These are phyloP conservation scores for Polyommatus icarus DNA, from an alignment of 2,888 invertebrate species.

Conservation along the genomic window DNA sequence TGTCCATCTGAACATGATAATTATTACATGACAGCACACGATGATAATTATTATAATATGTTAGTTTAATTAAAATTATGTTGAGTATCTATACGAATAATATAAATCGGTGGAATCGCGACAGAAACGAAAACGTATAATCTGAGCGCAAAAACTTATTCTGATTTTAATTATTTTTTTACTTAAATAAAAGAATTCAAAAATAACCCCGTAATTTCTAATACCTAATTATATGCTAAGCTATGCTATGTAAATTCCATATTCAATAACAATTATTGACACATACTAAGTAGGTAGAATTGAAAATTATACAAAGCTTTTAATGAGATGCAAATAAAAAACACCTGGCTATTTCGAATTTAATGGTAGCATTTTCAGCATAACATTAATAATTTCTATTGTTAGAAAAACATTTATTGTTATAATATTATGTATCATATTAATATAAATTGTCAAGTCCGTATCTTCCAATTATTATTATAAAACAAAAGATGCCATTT, in stretches of 20 bases:
- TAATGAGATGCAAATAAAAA: neutral
- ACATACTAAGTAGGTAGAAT: neutral
- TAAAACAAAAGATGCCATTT: too few relatives aligned
- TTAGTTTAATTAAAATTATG: neutral
- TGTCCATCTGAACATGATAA: neutral
- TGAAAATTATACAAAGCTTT: neutral
- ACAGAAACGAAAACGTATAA: too few relatives aligned
- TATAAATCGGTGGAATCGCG: too few relatives aligned
- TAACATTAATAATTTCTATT: too few relatives aligned
- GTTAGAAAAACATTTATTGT: too few relatives aligned
- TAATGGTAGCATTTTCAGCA: neutral
- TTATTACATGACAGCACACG: conserved; percentile 2
- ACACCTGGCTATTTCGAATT: neutral
- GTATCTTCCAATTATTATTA: too few relatives aligned
- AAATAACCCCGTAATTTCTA: too few relatives aligned
- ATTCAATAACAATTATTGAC: neutral
- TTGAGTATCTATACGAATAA: neutral
- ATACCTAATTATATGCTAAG: neutral
- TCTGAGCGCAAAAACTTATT: too few relatives aligned
- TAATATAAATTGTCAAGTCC: too few relatives aligned
- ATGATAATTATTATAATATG: neutral
- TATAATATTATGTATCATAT: too few relatives aligned
- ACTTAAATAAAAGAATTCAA: too few relatives aligned
- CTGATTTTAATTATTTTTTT: too few relatives aligned
- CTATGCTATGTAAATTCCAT: neutral